These are phyloP conservation scores for Neelides sp. DNA, from an alignment of 1,140 invertebrate genomes.

Conservation along the genomic window DNA sequence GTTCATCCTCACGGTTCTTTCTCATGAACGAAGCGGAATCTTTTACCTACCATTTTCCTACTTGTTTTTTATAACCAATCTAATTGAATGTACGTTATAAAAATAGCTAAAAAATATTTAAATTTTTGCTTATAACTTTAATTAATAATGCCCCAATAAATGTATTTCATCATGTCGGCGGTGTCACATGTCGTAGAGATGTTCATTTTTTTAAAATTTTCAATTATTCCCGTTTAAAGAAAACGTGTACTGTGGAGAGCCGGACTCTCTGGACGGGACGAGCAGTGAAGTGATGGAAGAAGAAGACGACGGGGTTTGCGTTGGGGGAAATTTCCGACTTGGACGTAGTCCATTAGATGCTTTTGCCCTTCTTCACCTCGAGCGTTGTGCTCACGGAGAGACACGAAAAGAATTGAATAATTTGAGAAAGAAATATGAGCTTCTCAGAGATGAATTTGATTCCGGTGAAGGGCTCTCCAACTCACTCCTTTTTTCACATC, in stretches of 20 bases:
- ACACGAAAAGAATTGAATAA: constrained; percentile 33
- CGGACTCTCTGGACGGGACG: constrained; percentile 31
- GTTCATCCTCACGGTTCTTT: too few relatives aligned
- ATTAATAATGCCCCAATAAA: too few relatives aligned
- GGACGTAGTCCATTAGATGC: constrained; percentile 29
- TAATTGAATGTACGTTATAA: too few relatives aligned
- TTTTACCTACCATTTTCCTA: too few relatives aligned
- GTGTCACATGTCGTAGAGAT: too few relatives aligned
- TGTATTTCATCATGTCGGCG: too few relatives aligned
- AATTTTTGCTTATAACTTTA: background rate
- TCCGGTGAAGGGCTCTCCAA: constrained; percentile 30
- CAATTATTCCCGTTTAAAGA: constrained; percentile 11
- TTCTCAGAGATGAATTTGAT: constrained; percentile 31
- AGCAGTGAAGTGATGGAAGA: constrained; percentile 29
- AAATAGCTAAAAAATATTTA: background rate
- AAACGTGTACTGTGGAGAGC: constrained; percentile 30
- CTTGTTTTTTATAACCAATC: too few relatives aligned
- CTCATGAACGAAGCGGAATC: too few relatives aligned
- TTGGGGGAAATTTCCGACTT: constrained; percentile 3
- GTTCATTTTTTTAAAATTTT: too few relatives aligned
- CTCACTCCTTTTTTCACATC: too few relatives aligned
- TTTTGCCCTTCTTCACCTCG: constrained; percentile 32
- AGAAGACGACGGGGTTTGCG: constrained; percentile 3
- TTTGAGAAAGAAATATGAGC: constrained; percentile 34
- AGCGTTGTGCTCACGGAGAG: constrained; percentile 32